Evolutionary conservation across 2,888 invertebrate species (phyloP).

Genomic region (Sphaeridia pumilis): DNA sequence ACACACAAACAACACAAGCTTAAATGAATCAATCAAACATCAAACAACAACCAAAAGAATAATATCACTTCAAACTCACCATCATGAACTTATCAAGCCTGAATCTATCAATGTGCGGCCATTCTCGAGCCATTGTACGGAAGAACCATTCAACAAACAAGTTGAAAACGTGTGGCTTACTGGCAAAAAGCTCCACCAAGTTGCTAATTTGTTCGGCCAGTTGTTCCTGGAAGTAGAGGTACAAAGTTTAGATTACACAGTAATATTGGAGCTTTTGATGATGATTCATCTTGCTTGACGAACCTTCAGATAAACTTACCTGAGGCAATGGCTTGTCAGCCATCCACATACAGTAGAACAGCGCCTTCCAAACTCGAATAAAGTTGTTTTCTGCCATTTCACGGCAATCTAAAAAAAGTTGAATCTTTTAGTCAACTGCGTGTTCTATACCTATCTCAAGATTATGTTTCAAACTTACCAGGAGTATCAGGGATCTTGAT

Average conservation of each 20-base stretch:
- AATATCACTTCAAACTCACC: no score
- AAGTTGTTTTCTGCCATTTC: constrained; percentile 55
- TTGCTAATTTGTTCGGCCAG: constrained; percentile 66
- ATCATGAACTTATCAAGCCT: constrained; percentile 88
- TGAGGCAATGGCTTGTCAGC: constrained; percentile 87
- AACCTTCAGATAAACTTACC: no score
- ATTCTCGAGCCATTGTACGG: constrained; percentile 65
- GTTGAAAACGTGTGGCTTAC: constrained; percentile 45
- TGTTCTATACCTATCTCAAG: no score
- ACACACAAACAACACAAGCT: no score
- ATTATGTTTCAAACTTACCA: no score
- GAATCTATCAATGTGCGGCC: constrained; percentile 82
- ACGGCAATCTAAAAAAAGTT: constrained; percentile 54
- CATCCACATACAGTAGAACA: constrained; percentile 97
- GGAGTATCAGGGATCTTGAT: constrained; percentile 51
- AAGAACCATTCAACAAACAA: constrained; percentile 59
- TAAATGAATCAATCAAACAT: no score
- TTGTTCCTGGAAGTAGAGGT: constrained; percentile 56
- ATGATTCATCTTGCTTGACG: background rate
- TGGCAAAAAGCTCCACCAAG: constrained; percentile 56
- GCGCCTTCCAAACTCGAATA: constrained; percentile 80
- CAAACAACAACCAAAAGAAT: no score
- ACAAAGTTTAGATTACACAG: no score
- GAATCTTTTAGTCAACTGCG: no score
- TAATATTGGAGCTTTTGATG: background rate